Evolutionary conservation across 2,888 invertebrate species (phyloP), one percentile per base, ranked within the genome.

Genomic region (Spodoptera exigua): DNA sequence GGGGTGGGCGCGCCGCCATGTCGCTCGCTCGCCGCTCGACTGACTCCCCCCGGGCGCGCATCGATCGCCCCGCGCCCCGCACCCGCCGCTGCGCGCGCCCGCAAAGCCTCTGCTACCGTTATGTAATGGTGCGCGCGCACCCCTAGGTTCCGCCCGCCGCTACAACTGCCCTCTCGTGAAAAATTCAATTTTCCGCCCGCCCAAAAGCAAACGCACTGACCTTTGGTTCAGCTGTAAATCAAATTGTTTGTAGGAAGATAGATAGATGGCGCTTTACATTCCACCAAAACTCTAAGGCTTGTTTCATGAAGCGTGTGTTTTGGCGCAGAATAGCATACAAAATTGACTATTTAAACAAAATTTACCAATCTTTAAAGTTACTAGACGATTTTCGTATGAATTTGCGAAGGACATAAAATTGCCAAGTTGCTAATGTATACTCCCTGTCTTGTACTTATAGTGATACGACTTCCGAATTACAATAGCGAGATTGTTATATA

Each of bases 1-100:
- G 93, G 92, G 91, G 88, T 91, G 90, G 92, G 91, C 92, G 92
- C 93, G 92, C 91, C 90, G 92, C 92, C 93, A 93, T 93, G 91
- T 91, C 91, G 92, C 91, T 91, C 91, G 91, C 91, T 91, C 91
- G 90, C 90, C 91, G 92, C 90, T 92, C 91, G 90, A 93, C 92
- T 92, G 91, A 90, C 91, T 90, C 91, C 94, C 92, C 92, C 91
- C 90, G 90, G 89, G 89, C 88, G 89, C 89, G 86, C 92, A 92
- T 92, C 92, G 92, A 92, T 92, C 93, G 92, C 89, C 90, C 90
- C 91, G 89, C 90, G 86, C 90, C 90, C 90, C 91, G 87, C 91
- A 71, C 88, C 80, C 70, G 60, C 81, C 88, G 82, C 86, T 87
- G 90, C 89, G 90, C 91, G 89, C 90, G 90, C 85, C 82, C 80